phyloP scores from a whole-genome alignment of 2,113 vertebrate species.

The Sinocyclocheilus anophthalmus region DNA sequence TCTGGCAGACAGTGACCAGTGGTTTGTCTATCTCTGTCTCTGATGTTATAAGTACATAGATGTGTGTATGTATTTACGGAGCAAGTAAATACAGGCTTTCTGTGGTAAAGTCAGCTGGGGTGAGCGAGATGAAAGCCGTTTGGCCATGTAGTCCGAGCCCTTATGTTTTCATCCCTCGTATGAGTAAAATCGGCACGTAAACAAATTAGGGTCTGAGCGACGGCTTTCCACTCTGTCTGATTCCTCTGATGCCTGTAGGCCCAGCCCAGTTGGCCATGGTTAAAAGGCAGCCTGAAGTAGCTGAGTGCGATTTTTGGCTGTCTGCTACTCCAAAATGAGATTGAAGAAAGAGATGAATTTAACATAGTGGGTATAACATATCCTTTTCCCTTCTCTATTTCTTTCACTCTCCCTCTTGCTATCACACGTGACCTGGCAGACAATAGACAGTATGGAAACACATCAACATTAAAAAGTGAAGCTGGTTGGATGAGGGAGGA shows the following conservation, averaged over 20 bases:
- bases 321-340: constrained; percentile 48
- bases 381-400: neutral
- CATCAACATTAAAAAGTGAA: neutral
- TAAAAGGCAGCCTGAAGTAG: constrained; percentile 51
- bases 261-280: constrained; percentile 51
- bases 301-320: constrained; percentile 51
- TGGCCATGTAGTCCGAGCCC: neutral
- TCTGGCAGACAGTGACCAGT: constrained; percentile 6
- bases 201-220: constrained; percentile 55
- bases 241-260: constrained; percentile 49
- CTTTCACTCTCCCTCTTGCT: neutral
- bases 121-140: constrained; percentile 30
- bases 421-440: constrained; percentile 8
- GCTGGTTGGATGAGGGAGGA: neutral
- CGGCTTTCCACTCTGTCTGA: constrained; percentile 31
- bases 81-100: constrained; percentile 8
- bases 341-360: constrained; percentile 52
- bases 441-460: constrained; percentile 20
- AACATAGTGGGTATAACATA: constrained; percentile 38
- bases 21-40: constrained; percentile 24
- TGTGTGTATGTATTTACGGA: neutral
- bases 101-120: constrained; percentile 45
- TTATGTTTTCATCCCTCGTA: constrained; percentile 43
- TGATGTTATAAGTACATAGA: neutral
- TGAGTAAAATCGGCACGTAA: constrained; percentile 57